Base-by-base conservation (phyloP, 2,797 vertebrate genomes). In the Pangasius djambal region DNA sequence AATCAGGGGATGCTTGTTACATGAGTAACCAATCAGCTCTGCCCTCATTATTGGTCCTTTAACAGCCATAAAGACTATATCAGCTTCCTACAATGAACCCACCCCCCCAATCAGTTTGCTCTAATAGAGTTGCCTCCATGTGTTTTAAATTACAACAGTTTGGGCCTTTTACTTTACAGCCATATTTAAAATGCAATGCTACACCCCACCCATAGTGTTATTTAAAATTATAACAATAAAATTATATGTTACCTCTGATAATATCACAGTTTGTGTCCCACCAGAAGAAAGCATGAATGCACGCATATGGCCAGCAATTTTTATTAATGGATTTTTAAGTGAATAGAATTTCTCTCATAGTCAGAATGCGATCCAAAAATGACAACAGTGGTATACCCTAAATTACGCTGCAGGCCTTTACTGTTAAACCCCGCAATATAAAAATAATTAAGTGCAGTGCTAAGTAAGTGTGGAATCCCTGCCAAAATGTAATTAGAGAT, bases 401-500 rank as follows among this genome's bases (percentile, higher is more conserved):
- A 96, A 97, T 97, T 96, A 97, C 94, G 92, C 91, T 83, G 57
- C 89, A 88, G 92, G 92, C 90, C 92, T 93, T 94, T 94, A 92
- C 94, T 94, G 93, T 92, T 93, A 89, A 93, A 96, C 88, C 93
- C 92, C 93, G 94, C 95, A 94, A 94, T 94, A 93, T 92, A 95
- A 96, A 96, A 94, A 97, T 95, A 95, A 97, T 97, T 95, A 97
- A 96, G 95, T 96, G 92, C 95, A 95, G 93, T 94, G 96, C 96
- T 97, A 96, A 96, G 96, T 95, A 96, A 95, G 95, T 95, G 94
- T 94, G 92, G 95, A 96, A 95, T 95, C 92, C 89, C 95, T 97
- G 97, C 97, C 97, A 97, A 97, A 97, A 96, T 95, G 96, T 98
- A 98, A 98, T 98, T 97, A 98, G 96, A 97, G 97, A 97, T 97